These are phyloP conservation scores for Apis dorsata DNA, from an alignment of 1,140 invertebrate genomes.

Conservation along the genomic window DNA sequence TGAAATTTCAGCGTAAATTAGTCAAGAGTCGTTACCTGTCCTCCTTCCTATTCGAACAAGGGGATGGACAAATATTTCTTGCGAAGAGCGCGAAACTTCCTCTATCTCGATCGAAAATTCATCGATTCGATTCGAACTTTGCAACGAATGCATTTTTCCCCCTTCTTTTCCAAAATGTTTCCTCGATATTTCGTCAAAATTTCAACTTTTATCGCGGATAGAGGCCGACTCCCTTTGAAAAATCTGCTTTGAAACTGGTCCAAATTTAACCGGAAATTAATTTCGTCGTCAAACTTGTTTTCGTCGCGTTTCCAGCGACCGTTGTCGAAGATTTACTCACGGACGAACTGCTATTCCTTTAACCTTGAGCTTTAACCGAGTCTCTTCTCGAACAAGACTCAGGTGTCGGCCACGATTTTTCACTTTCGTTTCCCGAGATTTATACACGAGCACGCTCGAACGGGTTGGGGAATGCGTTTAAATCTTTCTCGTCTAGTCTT, in stretches of 20 bases:
- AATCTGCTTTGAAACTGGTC: neutral
- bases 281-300: neutral
- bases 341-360: neutral
- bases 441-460: slow-evolving; percentile 14
- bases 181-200: no score
- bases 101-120: neutral
- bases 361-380: slow-evolving; percentile 13
- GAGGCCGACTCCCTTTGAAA: neutral
- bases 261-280: slow-evolving; percentile 1
- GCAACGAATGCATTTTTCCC: no score
- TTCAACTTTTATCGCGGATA: neutral
- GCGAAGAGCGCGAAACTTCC: neutral
- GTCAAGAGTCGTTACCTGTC: neutral
- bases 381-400: neutral
- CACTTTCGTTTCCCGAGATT: slow-evolving; percentile 21
- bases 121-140: no score
- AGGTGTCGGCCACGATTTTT: slow-evolving; percentile 30
- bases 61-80: neutral
- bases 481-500: slow-evolving; percentile 9
- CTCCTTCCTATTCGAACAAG: neutral
- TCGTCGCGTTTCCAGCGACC: neutral
- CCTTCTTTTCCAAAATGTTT: no score
- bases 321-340: neutral
- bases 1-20: slow-evolving; percentile 11
- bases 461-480: slow-evolving; percentile 4